A percentile compares a stretch with the other conserved stretches of the same genome.
These are phyloP conservation scores for Numenius arquata DNA, from an alignment of 2,113 vertebrate genomes.

Conservation along the genomic window DNA sequence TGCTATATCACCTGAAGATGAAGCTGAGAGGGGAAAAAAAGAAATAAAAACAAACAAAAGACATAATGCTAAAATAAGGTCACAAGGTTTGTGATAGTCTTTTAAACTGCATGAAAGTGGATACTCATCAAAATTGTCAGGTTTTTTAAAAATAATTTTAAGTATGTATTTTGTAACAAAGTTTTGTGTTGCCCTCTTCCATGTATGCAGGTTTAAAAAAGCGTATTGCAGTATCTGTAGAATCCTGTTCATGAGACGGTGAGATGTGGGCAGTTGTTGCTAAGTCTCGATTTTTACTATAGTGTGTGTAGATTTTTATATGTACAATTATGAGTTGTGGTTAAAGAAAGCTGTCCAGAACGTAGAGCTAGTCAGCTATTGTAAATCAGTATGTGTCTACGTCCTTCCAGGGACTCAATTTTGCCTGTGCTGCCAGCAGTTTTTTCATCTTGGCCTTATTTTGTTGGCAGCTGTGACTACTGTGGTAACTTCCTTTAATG, in stretches of 20 bases:
- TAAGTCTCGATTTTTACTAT: neutral
- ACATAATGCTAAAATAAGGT: neutral
- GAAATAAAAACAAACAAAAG: neutral
- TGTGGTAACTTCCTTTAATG: slow-evolving; percentile 31
- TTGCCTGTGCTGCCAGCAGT: neutral
- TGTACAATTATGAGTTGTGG: neutral
- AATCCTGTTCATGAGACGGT: neutral
- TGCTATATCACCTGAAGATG: neutral
- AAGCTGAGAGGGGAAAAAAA: neutral
- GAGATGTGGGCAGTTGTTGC: neutral
- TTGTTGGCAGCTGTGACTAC: slow-evolving; percentile 8
- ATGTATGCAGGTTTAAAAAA: neutral
- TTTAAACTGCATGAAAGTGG: neutral
- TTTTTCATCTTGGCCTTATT: neutral
- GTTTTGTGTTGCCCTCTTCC: neutral
- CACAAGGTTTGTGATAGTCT: neutral
- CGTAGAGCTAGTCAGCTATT: neutral
- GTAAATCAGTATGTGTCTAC: neutral
- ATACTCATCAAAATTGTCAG: neutral
- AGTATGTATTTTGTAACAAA: neutral
- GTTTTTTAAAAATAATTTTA: neutral
- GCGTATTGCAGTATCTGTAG: neutral
- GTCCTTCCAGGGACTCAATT: neutral
- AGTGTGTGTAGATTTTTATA: neutral
- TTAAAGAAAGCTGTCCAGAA: neutral